phyloP scores from a whole-genome alignment of 2,113 vertebrate species.

The Aplodontia rufa region DNA sequence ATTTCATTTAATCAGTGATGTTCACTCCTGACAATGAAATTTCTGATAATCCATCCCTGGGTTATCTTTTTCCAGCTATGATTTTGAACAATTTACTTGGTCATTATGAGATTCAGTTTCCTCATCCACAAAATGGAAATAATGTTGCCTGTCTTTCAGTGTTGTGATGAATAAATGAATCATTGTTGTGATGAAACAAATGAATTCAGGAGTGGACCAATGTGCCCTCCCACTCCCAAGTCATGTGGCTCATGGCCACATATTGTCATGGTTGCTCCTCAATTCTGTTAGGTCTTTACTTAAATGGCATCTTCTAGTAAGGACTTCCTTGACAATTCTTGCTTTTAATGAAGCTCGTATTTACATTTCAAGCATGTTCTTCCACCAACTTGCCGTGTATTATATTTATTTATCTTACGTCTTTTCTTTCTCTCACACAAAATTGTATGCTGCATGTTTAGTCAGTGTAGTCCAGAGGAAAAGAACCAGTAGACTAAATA shows the following conservation, averaged over 20 bases:
- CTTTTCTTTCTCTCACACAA: neutral
- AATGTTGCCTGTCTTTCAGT: neutral
- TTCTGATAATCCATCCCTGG: neutral
- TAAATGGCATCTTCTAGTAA: neutral
- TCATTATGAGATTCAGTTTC: neutral
- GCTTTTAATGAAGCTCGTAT: neutral
- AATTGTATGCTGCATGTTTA: neutral
- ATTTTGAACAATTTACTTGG: neutral
- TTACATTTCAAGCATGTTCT: neutral
- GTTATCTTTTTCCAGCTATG: neutral
- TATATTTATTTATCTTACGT: neutral
- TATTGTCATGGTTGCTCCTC: neutral
- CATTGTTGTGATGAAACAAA: neutral
- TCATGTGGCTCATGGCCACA: neutral
- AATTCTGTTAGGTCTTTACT: neutral
- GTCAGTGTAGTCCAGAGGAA: neutral
- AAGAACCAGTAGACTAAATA: neutral
- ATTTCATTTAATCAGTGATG: neutral
- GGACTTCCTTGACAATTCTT: neutral
- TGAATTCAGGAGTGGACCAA: neutral
- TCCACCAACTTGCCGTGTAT: neutral
- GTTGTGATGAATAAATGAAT: neutral
- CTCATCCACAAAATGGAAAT: neutral
- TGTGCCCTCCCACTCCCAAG: neutral
- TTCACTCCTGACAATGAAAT: neutral